Percentiles rank a stretch among this genome's conserved stretches.
phyloP scores from a whole-genome alignment of 2,797 vertebrate genomes.

The Acipenser oxyrinchus region DNA sequence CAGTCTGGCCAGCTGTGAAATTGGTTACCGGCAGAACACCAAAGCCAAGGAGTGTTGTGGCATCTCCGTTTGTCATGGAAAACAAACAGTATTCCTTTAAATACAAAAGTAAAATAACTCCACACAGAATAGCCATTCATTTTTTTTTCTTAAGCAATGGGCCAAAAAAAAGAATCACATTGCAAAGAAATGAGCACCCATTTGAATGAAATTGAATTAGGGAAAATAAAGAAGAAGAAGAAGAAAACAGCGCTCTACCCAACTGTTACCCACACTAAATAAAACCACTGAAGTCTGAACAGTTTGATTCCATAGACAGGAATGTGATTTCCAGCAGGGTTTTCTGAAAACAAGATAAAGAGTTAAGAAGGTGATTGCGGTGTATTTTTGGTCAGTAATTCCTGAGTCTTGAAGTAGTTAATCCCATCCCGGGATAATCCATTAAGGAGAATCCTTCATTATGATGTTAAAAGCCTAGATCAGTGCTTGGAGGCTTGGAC shows the following conservation, averaged over 20 bases:
- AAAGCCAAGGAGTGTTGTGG: background rate
- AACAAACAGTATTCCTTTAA: background rate
- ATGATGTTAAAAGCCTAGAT: slow-evolving; percentile 79
- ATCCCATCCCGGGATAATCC: slow-evolving; percentile 82
- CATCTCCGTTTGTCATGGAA: background rate
- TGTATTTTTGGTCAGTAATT: slow-evolving; percentile 61
- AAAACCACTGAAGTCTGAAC: too few relatives aligned
- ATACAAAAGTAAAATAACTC: background rate
- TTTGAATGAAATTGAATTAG: too few relatives aligned
- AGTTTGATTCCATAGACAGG: slow-evolving; percentile 51
- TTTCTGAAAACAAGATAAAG: slow-evolving; percentile 79
- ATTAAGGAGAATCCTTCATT: slow-evolving; percentile 80
- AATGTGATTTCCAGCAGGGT: slow-evolving; percentile 76
- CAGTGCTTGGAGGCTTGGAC: slow-evolving; percentile 62
- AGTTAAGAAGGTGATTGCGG: slow-evolving; percentile 76
- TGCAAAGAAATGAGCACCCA: too few relatives aligned
- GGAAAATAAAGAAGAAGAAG: too few relatives aligned
- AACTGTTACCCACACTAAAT: slow-evolving; percentile 21
- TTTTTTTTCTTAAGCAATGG: too few relatives aligned
- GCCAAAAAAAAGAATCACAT: too few relatives aligned
- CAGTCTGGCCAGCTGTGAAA: background rate
- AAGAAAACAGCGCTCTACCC: background rate
- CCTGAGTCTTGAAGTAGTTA: slow-evolving; percentile 75
- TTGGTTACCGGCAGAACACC: background rate
- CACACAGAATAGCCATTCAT: background rate